Conservation (phyloP, 2,888 invertebrate species). For the Drosophila paracracens region DNA sequence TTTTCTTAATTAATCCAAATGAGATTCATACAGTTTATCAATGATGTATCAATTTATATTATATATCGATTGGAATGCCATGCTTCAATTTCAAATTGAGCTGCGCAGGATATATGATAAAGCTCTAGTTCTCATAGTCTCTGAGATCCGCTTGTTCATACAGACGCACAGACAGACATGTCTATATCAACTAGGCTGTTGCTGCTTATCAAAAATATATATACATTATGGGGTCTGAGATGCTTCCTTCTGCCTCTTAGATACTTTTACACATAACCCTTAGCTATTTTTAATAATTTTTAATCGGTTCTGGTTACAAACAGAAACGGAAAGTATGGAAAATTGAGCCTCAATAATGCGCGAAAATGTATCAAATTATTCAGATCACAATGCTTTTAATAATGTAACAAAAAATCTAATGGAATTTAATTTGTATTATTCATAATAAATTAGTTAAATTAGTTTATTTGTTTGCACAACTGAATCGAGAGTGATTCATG, state of each 20-base stretch:
- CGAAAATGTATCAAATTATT: not conserved
- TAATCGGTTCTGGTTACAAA: not conserved
- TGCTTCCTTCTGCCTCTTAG: too few species aligned
- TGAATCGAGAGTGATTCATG: constrained; percentile 27
- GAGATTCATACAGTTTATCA: not conserved
- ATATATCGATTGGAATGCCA: too few species aligned
- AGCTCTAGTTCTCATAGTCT: not conserved
- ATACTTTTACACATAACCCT: not conserved
- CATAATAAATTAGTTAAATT: constrained; percentile 40
- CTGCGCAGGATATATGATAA: too few species aligned
- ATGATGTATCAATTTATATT: not conserved
- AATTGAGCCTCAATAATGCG: constrained; percentile 2
- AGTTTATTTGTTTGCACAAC: constrained; percentile 21
- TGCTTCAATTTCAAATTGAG: too few species aligned
- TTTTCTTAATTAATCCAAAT: not conserved
- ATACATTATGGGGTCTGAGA: not conserved
- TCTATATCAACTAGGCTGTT: not conserved
- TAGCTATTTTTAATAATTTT: not conserved
- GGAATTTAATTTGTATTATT: constrained; percentile 45
- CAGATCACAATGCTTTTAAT: constrained; percentile 8
- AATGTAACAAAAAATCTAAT: constrained; percentile 21
- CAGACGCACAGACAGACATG: not conserved
- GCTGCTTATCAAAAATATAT: not conserved
- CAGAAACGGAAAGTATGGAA: constrained; percentile 2
- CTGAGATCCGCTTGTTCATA: not conserved